Percentiles rank a stretch among this genome's conserved stretches.
These are phyloP conservation scores for Coenonympha glycerion DNA, from an alignment of 2,888 invertebrate genomes.

Conservation along the genomic window DNA sequence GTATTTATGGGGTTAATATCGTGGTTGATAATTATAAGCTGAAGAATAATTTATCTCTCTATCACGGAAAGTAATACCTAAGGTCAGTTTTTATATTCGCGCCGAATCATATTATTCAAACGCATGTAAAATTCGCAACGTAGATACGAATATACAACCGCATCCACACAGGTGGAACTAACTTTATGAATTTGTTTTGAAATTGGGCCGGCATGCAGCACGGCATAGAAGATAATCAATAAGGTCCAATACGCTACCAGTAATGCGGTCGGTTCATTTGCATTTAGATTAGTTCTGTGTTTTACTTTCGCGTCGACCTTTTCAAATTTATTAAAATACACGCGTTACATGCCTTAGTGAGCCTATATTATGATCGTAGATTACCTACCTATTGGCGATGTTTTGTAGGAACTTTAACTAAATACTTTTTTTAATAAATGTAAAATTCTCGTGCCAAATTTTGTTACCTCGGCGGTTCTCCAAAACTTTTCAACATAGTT, in stretches of 20 bases:
- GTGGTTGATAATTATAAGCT: too few species aligned
- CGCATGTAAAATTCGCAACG: neutral
- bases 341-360: neutral
- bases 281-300: conserved; percentile 48
- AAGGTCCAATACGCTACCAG: conserved; percentile 36
- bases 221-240: conserved; percentile 26
- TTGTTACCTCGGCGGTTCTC: too few species aligned
- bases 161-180: neutral
- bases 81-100: neutral
- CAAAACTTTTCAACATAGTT: too few species aligned
- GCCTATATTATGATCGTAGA: neutral
- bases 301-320: conserved; percentile 19
- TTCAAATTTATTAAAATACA: conserved; percentile 7
- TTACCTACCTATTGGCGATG: too few species aligned
- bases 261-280: conserved; percentile 43
- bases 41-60: too few species aligned
- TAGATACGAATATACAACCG: neutral
- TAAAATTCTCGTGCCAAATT: too few species aligned
- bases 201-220: conserved; percentile 12
- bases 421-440: too few species aligned
- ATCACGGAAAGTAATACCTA: too few species aligned
- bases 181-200: conserved; percentile 10
- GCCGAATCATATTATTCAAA: neutral
- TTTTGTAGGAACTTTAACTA: too few species aligned
- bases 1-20: too few species aligned